A percentile compares a stretch with the other conserved stretches of the same genome.
These are phyloP conservation scores for Xyrichtys novacula DNA, from an alignment of 2,797 vertebrate genomes.

Conservation along the genomic window DNA sequence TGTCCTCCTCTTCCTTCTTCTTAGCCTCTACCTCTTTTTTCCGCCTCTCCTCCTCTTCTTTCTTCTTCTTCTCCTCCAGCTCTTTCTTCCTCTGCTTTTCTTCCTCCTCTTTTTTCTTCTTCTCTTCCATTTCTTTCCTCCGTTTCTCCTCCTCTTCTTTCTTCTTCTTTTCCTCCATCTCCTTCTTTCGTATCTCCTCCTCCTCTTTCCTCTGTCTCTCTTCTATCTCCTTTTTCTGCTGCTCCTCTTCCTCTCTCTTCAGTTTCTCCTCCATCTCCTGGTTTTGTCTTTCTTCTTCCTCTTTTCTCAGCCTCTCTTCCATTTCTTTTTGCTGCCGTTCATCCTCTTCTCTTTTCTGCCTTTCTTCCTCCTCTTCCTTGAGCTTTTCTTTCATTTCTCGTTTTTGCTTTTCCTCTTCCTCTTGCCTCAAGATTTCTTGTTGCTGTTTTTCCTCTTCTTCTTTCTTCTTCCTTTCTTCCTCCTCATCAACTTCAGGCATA, in stretches of 20 bases:
- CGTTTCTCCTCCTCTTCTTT: constrained; percentile 45
- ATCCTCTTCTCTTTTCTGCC: constrained; percentile 44
- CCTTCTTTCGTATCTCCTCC: constrained; percentile 36
- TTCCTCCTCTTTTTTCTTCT: constrained; percentile 50
- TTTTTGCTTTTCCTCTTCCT: constrained; percentile 52
- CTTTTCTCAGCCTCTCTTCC: constrained; percentile 45
- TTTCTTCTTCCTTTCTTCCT: constrained; percentile 52
- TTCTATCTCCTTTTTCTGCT: constrained; percentile 29
- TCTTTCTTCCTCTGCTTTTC: constrained; percentile 32
- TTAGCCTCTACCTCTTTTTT: constrained; percentile 64
- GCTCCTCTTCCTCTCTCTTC: constrained; percentile 45
- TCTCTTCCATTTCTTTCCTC: constrained; percentile 44
- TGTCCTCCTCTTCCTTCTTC: constrained; percentile 46
- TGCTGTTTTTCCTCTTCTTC: constrained; percentile 56
- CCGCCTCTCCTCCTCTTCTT: constrained; percentile 43
- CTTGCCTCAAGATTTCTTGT: constrained; percentile 41
- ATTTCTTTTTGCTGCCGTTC: constrained; percentile 45
- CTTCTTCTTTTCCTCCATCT: constrained; percentile 50
- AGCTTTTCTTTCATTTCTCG: constrained; percentile 56
- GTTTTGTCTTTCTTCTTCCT: constrained; percentile 29
- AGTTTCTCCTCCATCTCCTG: constrained; percentile 39
- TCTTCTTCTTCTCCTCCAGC: constrained; percentile 40
- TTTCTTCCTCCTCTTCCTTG: constrained; percentile 65
- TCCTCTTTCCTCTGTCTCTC: constrained; percentile 45
- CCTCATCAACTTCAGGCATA: constrained; percentile 41